A percentile compares a stretch with the other conserved stretches of the same genome.
Conservation (phyloP, 2,797 vertebrate genomes). For the Sylvilagus floridanus region DNA sequence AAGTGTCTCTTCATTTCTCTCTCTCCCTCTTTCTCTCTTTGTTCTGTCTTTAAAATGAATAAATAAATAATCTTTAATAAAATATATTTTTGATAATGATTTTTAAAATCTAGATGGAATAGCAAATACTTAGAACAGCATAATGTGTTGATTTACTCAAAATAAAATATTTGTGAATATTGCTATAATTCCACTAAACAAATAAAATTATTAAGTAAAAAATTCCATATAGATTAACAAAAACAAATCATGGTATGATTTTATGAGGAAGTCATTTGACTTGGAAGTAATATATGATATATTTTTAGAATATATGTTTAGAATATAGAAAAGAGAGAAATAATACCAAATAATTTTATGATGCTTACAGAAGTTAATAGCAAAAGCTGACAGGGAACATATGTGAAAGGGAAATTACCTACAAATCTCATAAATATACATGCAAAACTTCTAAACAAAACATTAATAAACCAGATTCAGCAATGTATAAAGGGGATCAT, state of each 20-base stretch:
- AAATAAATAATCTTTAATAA: neutral
- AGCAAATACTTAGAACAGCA: neutral
- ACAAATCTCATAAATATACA: neutral
- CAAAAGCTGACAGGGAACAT: neutral
- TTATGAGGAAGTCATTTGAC: neutral
- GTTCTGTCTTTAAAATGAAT: no score
- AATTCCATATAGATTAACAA: neutral
- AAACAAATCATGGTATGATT: neutral
- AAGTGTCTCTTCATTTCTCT: no score
- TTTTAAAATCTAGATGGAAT: neutral
- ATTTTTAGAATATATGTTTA: neutral
- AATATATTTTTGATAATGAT: neutral
- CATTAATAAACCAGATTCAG: neutral
- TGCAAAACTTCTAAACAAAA: neutral
- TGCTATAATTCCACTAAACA: neutral
- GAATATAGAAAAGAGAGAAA: neutral
- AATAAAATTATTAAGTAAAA: neutral
- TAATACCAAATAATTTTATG: neutral
- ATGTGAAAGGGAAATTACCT: neutral
- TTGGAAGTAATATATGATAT: neutral
- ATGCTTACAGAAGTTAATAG: neutral
- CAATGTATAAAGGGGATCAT: neutral
- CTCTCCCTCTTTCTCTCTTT: no score
- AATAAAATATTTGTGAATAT: neutral
- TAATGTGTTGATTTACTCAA: neutral